Conservation (phyloP, 2,888 invertebrate genomes). For the Anaspis maculata region DNA sequence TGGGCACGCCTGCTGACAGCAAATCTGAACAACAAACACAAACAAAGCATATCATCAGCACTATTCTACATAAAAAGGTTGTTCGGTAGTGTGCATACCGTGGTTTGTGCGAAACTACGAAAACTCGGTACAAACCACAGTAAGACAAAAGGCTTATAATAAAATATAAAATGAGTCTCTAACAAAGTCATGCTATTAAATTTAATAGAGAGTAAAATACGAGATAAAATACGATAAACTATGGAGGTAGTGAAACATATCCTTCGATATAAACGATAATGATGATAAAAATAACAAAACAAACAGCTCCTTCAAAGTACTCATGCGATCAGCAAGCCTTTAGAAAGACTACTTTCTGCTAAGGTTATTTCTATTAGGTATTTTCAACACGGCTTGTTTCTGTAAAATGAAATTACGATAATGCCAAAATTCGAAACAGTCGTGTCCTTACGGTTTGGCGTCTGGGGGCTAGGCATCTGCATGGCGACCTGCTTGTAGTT, state of each 20-base stretch:
- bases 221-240: too few relatives aligned
- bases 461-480: slow-evolving; percentile 62
- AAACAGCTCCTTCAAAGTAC: slow-evolving; percentile 23
- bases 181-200: too few relatives aligned
- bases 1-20: slow-evolving; percentile 73
- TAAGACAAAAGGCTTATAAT: too few relatives aligned
- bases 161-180: too few relatives aligned
- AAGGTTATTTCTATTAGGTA: too few relatives aligned
- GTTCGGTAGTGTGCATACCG: slow-evolving; percentile 7
- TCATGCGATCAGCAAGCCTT: slow-evolving; percentile 34
- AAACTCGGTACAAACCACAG: slow-evolving; percentile 11
- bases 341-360: slow-evolving; percentile 6
- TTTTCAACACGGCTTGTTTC: too few relatives aligned
- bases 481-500: slow-evolving; percentile 80
- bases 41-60: slow-evolving; percentile 47
- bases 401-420: too few relatives aligned
- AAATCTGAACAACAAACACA: slow-evolving; percentile 70
- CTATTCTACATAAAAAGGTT: slow-evolving; percentile 35
- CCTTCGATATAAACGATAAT: too few relatives aligned
- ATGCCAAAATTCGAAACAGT: too few relatives aligned
- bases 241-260: too few relatives aligned
- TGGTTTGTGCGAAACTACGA: background rate
- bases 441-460: slow-evolving; percentile 70
- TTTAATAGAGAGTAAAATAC: too few relatives aligned
- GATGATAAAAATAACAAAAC: slow-evolving; percentile 13